phyloP scores from a whole-genome alignment of 2,888 invertebrate species.

The Bruchidius siliquastri region DNA sequence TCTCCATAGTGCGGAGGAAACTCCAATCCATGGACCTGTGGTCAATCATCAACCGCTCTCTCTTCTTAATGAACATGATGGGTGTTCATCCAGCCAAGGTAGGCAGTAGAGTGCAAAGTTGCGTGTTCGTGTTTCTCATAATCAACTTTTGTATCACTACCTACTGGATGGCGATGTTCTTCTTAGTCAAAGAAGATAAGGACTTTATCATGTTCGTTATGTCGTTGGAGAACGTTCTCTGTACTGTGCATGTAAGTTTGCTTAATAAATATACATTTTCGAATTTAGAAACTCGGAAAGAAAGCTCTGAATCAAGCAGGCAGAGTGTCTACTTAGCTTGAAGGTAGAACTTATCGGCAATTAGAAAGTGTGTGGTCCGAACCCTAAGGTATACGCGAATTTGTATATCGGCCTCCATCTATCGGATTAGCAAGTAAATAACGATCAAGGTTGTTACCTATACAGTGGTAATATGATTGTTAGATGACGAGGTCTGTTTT shows the following conservation, averaged over 20 bases:
- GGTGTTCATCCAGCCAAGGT: neutral
- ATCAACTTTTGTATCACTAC: neutral
- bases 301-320: too few relatives aligned
- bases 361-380: too few relatives aligned
- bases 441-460: too few relatives aligned
- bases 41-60: neutral
- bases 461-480: too few relatives aligned
- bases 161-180: neutral
- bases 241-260: neutral
- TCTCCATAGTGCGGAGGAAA: neutral
- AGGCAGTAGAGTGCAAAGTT: neutral
- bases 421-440: too few relatives aligned
- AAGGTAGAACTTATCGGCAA: too few relatives aligned
- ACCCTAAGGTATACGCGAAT: too few relatives aligned
- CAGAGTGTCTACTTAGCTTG: too few relatives aligned
- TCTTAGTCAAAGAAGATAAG: neutral
- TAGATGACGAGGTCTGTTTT: too few relatives aligned
- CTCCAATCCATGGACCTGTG: neutral
- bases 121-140: neutral
- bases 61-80: neutral
- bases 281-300: too few relatives aligned
- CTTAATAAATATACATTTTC: too few relatives aligned
- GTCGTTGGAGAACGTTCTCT: neutral
- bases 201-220: neutral
- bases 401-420: too few relatives aligned